Conservation (phyloP, 1,140 invertebrate species). For the Atta cephalotes region DNA sequence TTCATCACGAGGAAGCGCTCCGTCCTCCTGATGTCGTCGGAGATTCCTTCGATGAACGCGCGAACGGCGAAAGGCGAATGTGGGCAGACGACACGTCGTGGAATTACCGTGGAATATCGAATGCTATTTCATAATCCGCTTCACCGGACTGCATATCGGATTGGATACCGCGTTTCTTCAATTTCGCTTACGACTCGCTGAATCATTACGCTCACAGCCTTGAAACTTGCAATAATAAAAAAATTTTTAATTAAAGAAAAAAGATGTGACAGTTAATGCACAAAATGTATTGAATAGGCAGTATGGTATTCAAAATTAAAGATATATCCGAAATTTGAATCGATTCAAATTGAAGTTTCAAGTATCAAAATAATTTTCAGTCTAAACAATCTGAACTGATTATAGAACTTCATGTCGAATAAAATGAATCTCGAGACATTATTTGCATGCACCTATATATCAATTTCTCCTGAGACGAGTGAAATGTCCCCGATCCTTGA, state of each 20-base stretch:
- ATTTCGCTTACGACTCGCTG: conserved; percentile 30
- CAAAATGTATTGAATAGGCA: background rate
- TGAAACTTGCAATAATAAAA: background rate
- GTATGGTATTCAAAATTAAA: background rate
- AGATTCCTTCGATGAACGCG: conserved; percentile 48
- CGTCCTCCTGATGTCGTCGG: background rate
- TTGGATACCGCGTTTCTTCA: conserved; percentile 25
- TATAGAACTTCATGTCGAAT: too few species aligned
- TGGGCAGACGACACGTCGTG: conserved; percentile 40
- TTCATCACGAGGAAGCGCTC: background rate
- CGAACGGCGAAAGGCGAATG: conserved; percentile 62
- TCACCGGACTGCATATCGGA: conserved; percentile 18
- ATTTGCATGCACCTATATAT: conserved; percentile 48
- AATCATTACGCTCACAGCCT: background rate
- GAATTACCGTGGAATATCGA: conserved; percentile 63
- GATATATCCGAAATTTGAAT: too few species aligned
- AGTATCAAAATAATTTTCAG: too few species aligned
- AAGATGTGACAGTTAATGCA: background rate
- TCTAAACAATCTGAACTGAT: too few species aligned
- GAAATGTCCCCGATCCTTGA: conserved; percentile 22
- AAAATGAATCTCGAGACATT: background rate
- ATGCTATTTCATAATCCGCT: conserved; percentile 64
- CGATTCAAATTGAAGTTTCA: too few species aligned
- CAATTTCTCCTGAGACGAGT: conserved; percentile 32
- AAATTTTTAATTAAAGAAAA: conserved; percentile 1